Percentiles rank a stretch among this genome's conserved stretches.
Evolutionary conservation across 2,113 vertebrate genomes (phyloP).

Genomic region (Microtus pennsylvanicus): DNA sequence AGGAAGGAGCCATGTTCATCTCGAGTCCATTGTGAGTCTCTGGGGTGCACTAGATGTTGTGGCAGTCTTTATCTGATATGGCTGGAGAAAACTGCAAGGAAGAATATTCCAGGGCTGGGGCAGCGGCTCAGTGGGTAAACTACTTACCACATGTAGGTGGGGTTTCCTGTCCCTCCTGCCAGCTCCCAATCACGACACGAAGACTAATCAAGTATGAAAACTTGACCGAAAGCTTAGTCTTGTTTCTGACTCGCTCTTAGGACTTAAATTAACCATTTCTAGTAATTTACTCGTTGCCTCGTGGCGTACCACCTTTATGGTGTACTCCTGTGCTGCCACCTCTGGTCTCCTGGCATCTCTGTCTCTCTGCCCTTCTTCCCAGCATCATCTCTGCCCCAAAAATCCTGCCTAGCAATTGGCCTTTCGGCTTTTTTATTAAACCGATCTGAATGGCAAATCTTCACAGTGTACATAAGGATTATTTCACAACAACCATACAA

Average conservation of each 20-base stretch:
- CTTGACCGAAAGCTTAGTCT: background rate
- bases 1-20: constrained; percentile 83
- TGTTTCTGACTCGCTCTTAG: background rate
- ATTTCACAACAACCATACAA: background rate
- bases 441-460: background rate
- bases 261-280: background rate
- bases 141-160: background rate
- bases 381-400: background rate
- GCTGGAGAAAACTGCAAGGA: constrained; percentile 89
- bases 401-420: background rate
- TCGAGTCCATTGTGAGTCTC: constrained; percentile 87
- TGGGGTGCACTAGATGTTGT: constrained; percentile 85
- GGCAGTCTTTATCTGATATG: constrained; percentile 58
- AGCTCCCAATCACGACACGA: background rate
- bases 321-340: background rate
- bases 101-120: background rate
- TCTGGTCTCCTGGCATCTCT: background rate
- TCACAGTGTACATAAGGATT: background rate
- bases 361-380: background rate
- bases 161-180: background rate
- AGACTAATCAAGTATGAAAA: background rate
- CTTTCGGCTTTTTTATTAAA: background rate
- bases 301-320: background rate
- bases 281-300: background rate
- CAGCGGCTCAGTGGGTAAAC: background rate